These are phyloP conservation scores for Puntigrus tetrazona DNA, from an alignment of 2,113 vertebrate species.

Conservation along the genomic window DNA sequence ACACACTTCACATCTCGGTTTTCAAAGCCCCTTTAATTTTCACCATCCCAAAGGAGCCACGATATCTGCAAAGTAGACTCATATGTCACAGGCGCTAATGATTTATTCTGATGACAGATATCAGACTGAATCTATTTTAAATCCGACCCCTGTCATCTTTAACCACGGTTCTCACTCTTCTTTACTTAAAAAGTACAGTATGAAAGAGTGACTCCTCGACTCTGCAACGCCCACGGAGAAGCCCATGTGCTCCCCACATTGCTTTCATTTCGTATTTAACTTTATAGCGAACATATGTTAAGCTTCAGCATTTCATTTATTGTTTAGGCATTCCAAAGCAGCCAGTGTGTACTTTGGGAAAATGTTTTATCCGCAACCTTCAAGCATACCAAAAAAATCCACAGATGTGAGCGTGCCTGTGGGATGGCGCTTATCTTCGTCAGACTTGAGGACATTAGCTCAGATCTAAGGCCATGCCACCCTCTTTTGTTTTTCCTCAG, in stretches of 20 bases:
- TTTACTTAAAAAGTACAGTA: neutral
- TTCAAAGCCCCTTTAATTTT: conserved; percentile 47
- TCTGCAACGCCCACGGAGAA: neutral
- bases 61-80: conserved; percentile 29
- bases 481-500: neutral
- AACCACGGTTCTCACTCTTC: conserved; percentile 4
- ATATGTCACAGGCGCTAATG: conserved; percentile 37
- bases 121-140: conserved; percentile 16
- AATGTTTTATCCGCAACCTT: conserved; percentile 39
- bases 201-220: neutral
- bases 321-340: conserved; percentile 47
- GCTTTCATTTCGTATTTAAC: conserved; percentile 35
- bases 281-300: conserved; percentile 52
- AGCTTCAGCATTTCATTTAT: conserved; percentile 36
- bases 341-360: conserved; percentile 20
- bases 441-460: neutral
- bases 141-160: conserved; percentile 25
- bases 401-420: conserved; percentile 22
- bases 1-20: conserved; percentile 37
- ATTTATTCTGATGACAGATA: conserved; percentile 45
- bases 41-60: conserved; percentile 36
- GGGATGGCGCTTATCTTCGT: conserved; percentile 26
- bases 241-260: conserved; percentile 45
- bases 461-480: neutral
- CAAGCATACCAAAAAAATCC: conserved; percentile 22